Evolutionary conservation across 2,797 vertebrate species (phyloP).

Genomic region (Coluber constrictor): DNA sequence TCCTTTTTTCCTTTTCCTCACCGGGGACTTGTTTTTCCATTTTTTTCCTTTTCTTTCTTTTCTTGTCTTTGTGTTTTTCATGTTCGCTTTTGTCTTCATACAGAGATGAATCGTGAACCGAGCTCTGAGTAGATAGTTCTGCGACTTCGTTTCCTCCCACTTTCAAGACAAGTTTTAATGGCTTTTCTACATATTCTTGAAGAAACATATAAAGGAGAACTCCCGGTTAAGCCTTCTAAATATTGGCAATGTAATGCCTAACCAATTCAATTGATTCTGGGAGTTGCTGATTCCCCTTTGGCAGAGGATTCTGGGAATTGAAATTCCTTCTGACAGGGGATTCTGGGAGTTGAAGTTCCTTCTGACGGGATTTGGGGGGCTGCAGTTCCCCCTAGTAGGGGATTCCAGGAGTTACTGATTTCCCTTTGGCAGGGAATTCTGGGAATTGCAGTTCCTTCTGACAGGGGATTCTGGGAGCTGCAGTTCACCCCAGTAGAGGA

Average conservation of each 20-base stretch:
- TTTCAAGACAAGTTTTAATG: slow-evolving; percentile 92
- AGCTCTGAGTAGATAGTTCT: slow-evolving; percentile 84
- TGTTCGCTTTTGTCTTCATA: slow-evolving; percentile 86
- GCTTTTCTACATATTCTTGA: slow-evolving; percentile 88
- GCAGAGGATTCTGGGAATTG: not conserved
- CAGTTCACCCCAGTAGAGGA: no score
- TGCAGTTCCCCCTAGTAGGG: not conserved
- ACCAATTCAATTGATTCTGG: not conserved
- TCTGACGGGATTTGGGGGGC: not conserved
- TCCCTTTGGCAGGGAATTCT: not conserved
- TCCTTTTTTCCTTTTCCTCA: slow-evolving; percentile 82
- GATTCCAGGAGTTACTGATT: not conserved
- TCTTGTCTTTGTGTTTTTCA: slow-evolving; percentile 92
- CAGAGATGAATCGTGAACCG: slow-evolving; percentile 77
- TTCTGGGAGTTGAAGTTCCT: not conserved
- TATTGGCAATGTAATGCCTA: not conserved
- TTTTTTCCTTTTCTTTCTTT: slow-evolving; percentile 96
- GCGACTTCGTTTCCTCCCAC: slow-evolving; percentile 94
- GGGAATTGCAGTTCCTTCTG: not conserved
- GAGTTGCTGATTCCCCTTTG: not conserved
- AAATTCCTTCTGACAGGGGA: not conserved
- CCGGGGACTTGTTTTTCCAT: slow-evolving; percentile 84
- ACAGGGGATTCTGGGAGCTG: no score
- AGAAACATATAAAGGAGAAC: not conserved
- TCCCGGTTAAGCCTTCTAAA: not conserved